These are phyloP conservation scores for Chaenodraco wilsoni DNA, from an alignment of 2,797 vertebrate genomes.

Conservation along the genomic window DNA sequence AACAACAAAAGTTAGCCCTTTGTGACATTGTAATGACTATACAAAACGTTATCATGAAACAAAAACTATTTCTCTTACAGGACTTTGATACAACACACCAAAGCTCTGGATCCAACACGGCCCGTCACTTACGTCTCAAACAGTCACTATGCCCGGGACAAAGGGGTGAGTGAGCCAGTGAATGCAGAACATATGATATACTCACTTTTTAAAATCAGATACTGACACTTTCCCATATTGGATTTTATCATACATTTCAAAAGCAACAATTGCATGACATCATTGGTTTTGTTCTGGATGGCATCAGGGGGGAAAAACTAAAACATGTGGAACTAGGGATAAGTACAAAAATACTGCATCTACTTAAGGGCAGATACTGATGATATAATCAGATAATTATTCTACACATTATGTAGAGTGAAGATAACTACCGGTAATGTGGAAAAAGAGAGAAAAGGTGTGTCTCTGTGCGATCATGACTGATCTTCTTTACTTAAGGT, in stretches of 20 bases:
- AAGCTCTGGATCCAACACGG: conserved; percentile 87
- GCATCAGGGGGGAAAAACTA: too few relatives aligned
- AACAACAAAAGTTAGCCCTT: neutral
- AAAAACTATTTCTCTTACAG: conserved; percentile 72
- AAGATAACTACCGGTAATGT: too few relatives aligned
- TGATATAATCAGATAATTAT: too few relatives aligned
- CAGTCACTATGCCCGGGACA: conserved; percentile 85
- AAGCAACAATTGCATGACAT: neutral
- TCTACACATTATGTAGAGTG: too few relatives aligned
- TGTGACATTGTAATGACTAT: neutral
- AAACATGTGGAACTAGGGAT: too few relatives aligned
- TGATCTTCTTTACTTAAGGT: too few relatives aligned
- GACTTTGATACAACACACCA: conserved; percentile 90
- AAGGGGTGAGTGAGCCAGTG: conserved; percentile 85
- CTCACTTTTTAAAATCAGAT: neutral
- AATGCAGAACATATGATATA: neutral
- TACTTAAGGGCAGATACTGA: too few relatives aligned
- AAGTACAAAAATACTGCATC: too few relatives aligned
- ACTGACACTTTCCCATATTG: neutral
- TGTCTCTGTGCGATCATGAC: too few relatives aligned
- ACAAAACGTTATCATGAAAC: neutral
- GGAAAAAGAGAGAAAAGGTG: too few relatives aligned
- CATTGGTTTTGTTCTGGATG: neutral
- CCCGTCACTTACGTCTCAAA: conserved; percentile 91
- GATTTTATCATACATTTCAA: neutral